Evolutionary conservation across 2,113 vertebrate species (phyloP).

Genomic region (Rostratula benghalensis): DNA sequence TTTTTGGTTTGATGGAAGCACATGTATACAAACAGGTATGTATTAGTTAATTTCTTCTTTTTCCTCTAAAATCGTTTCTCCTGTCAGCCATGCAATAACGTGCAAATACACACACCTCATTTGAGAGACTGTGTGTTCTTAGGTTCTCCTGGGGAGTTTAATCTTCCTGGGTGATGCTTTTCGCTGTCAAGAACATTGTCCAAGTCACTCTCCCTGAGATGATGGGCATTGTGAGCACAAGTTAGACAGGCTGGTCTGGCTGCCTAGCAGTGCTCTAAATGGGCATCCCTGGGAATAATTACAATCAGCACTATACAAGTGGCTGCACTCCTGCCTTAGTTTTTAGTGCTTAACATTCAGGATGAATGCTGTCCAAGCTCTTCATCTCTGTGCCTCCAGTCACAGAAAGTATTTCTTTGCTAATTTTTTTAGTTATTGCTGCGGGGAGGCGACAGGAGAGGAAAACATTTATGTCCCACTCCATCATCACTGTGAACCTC

Average conservation of each 20-base stretch:
- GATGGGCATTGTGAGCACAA: not conserved
- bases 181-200: accelerated
- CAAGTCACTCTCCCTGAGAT: not conserved
- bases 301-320: not conserved
- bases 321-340: not conserved
- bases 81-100: not conserved
- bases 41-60: not conserved
- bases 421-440: not conserved
- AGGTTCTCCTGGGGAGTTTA: not conserved
- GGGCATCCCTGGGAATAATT: not conserved
- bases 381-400: not conserved
- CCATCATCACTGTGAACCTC: not conserved
- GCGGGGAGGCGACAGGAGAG: not conserved
- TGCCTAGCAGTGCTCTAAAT: not conserved
- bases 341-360: not conserved
- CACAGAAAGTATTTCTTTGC: not conserved
- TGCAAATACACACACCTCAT: not conserved
- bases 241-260: not conserved
- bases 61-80: not conserved
- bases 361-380: not conserved
- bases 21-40: not conserved
- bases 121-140: not conserved
- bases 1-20: not conserved
- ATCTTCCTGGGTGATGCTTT: not conserved
- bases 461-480: not conserved